Conservation (phyloP, 2,113 vertebrate species). For the Columba livia region DNA sequence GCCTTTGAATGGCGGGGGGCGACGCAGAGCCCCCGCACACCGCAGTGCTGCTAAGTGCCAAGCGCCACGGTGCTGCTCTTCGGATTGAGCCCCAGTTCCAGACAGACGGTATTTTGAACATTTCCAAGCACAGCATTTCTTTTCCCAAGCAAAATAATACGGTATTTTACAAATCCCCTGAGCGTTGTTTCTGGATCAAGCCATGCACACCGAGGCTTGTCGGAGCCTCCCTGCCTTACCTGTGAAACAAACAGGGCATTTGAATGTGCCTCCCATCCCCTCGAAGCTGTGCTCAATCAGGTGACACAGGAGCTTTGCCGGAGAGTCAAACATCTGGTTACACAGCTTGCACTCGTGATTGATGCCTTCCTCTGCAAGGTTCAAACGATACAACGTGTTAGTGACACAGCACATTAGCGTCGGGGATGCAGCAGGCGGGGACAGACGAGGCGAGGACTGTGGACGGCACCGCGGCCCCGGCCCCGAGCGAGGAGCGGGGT, state of each 20-base stretch:
- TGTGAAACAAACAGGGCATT: slow-evolving; percentile 99
- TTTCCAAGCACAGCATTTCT: slow-evolving; percentile 25
- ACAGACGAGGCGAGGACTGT: background rate
- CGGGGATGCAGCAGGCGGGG: background rate
- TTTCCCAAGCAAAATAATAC: slow-evolving; percentile 32
- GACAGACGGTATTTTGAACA: background rate
- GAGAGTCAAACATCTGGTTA: slow-evolving; percentile 99
- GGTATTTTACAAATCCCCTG: slow-evolving; percentile 64
- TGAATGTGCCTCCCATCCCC: slow-evolving; percentile 99
- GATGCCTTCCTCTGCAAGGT: slow-evolving; percentile 99
- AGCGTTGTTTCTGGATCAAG: slow-evolving; percentile 66
- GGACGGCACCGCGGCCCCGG: accelerated
- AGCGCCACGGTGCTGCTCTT: background rate
- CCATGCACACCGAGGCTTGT: slow-evolving; percentile 66
- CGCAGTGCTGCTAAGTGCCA: background rate
- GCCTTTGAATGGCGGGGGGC: background rate
- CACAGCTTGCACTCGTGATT: slow-evolving; percentile 99
- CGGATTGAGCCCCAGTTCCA: background rate
- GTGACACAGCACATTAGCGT: slow-evolving; percentile 70
- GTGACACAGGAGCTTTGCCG: slow-evolving; percentile 99
- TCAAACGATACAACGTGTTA: slow-evolving; percentile 79
- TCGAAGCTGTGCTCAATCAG: slow-evolving; percentile 99
- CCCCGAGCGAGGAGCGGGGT: background rate
- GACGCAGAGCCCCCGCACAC: accelerated
- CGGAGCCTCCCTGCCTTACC: slow-evolving; percentile 81